Conservation (phyloP, 2,888 invertebrate genomes). For the Gibbula magus region DNA sequence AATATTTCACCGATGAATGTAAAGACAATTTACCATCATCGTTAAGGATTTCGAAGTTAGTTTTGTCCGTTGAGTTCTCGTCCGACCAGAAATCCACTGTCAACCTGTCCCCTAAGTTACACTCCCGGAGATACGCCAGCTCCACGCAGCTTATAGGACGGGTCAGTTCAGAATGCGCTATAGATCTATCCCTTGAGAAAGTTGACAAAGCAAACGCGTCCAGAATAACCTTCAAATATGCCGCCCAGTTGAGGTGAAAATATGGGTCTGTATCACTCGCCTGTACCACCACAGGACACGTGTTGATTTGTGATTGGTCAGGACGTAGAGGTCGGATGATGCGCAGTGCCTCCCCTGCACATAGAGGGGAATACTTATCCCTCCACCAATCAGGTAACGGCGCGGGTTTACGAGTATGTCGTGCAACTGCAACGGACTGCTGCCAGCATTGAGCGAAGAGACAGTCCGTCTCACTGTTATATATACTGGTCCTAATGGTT, state of each 20-base stretch:
- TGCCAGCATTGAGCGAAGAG: conserved; percentile 29
- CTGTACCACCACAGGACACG: conserved; percentile 14
- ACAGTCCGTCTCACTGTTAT: neutral
- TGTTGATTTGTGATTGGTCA: neutral
- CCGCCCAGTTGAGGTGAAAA: conserved; percentile 34
- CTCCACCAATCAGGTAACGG: conserved; percentile 39
- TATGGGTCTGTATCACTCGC: conserved; percentile 32
- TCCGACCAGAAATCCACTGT: conserved; percentile 31
- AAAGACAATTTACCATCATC: neutral
- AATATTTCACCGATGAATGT: neutral
- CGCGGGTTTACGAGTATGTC: conserved; percentile 23
- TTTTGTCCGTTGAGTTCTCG: neutral
- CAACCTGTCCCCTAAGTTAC: conserved; percentile 29
- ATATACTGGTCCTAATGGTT: conserved; percentile 16
- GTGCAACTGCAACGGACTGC: conserved; percentile 34
- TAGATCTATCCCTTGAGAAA: neutral
- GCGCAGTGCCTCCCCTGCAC: neutral
- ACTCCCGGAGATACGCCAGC: conserved; percentile 28
- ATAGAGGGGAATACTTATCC: conserved; percentile 25
- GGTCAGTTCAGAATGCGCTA: neutral
- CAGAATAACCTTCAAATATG: conserved; percentile 29
- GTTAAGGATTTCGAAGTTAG: conserved; percentile 33
- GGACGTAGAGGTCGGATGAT: neutral
- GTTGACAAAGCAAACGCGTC: conserved; percentile 28
- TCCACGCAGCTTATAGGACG: conserved; percentile 26